Percentiles rank a stretch among this genome's conserved stretches.
phyloP scores from a whole-genome alignment of 2,797 vertebrate species.

The Leptatherina wallacei region DNA sequence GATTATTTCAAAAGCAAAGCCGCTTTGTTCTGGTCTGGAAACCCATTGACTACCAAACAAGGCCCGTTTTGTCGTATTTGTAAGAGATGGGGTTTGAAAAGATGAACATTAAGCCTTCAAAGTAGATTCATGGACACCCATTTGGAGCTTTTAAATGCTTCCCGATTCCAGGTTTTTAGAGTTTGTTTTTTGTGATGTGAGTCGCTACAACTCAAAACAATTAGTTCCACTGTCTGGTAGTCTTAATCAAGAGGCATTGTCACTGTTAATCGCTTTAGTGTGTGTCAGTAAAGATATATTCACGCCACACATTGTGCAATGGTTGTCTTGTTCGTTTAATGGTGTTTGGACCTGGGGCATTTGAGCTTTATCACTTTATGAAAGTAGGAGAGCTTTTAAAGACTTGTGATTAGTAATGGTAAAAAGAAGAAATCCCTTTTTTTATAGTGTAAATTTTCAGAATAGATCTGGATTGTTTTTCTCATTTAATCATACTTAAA shows the following conservation, averaged over 20 bases:
- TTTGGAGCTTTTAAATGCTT: conserved; percentile 22
- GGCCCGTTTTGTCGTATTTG: conserved; percentile 16
- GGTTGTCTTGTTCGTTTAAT: conserved; percentile 20
- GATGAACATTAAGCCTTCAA: conserved; percentile 38
- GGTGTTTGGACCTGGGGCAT: neutral
- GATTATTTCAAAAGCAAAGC: conserved; percentile 47
- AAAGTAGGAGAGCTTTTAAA: conserved; percentile 6
- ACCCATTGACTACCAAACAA: conserved; percentile 42
- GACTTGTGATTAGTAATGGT: neutral
- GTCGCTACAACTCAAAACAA: conserved; percentile 60
- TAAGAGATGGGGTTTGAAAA: conserved; percentile 45
- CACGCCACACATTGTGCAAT: conserved; percentile 25
- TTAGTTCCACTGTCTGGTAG: conserved; percentile 69
- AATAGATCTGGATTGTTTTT: neutral
- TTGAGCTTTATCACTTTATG: conserved; percentile 23
- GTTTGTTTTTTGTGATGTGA: conserved; percentile 35
- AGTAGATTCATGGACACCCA: conserved; percentile 22
- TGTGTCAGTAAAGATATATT: conserved; percentile 48
- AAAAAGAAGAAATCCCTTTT: neutral
- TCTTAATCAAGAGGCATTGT: conserved; percentile 68
- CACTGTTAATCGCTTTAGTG: conserved; percentile 74
- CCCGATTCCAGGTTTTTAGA: conserved; percentile 26
- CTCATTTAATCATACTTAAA: neutral
- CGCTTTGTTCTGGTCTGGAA: conserved; percentile 49
- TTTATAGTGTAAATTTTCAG: neutral